Evolutionary conservation across 2,113 vertebrate species (phyloP), one percentile per base, ranked within the genome.

Genomic region (Halichoerus grypus): DNA sequence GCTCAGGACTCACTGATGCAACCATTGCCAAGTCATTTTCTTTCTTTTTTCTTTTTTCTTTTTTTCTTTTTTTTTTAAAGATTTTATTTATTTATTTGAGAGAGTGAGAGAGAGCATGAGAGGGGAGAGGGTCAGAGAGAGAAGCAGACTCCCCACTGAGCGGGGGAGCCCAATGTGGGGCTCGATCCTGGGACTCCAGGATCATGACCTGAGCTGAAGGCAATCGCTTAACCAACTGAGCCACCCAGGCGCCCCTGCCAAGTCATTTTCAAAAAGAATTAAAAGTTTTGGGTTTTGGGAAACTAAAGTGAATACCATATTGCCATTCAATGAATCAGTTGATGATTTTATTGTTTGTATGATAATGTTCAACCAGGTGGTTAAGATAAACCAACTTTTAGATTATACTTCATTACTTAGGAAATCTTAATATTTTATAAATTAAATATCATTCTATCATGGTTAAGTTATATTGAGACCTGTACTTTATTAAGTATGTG

Each of bases 301-400:
- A 77, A 86, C 42, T 94, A 67, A 87, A 90, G 46, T 74, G 46
- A 84, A 65, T 49, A 61, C 51, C 4, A 39, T 57, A 53, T 57
- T 92, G 51, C 26, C 24, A 36, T 82, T 65, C 88, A 76, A 57
- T 49, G 4, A 86, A 57, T 55, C 81, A 59, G 19, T 19, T 46
- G 39, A 33, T 96, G 82, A 33, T 88, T 92, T 97, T 83, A 83
- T 83, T 90, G 65, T 90, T 76, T 81, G 16, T 89, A 61, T 85
- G 36, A 69, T 93, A 79, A 57, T 94, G 42, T 92, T 67, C 42
- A 88, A 26, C 14, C 86, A 65, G 46, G 57, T 86, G 39, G 10
- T 76, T 79, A 80, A 49, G 79, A n/a, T 22, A 69, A 49, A 57
- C 28, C 76, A 26, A 82, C 18, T 31, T 72, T 95, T 89, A 91